A percentile compares a stretch with the other conserved stretches of the same genome.
These are phyloP conservation scores for Aphelocoma coerulescens DNA, from an alignment of 2,113 vertebrate genomes.

Conservation along the genomic window DNA sequence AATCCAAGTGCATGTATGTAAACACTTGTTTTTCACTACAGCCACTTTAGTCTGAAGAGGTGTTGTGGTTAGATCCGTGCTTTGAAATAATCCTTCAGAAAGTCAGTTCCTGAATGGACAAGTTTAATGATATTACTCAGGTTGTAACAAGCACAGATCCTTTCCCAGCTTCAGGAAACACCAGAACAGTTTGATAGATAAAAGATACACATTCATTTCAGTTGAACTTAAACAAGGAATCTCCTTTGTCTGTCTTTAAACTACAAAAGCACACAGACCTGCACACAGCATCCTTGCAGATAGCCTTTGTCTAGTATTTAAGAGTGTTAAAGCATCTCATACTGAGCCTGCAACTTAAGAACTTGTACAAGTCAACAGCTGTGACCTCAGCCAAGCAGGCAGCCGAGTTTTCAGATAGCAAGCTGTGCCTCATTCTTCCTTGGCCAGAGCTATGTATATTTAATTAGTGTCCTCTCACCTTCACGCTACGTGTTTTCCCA, in stretches of 20 bases:
- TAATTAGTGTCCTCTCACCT: constrained; percentile 97
- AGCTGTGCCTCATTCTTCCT: constrained; percentile 88
- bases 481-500: constrained; percentile 84
- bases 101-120: neutral
- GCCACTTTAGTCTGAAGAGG: neutral
- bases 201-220: neutral
- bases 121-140: neutral
- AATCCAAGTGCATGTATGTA: neutral
- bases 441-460: constrained; percentile 86
- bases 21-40: neutral
- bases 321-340: constrained; percentile 1
- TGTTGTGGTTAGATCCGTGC: neutral
- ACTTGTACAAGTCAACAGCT: constrained; percentile 81
- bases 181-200: neutral
- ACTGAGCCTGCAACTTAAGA: constrained; percentile 43
- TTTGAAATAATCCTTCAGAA: neutral
- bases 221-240: neutral
- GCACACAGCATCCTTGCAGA: constrained; percentile 6
- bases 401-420: constrained; percentile 84
- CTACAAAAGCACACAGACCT: neutral
- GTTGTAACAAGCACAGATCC: neutral
- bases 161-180: neutral
- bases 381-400: constrained; percentile 85
- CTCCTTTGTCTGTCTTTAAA: neutral
- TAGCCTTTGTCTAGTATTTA: constrained; percentile 21